Evolutionary conservation across 2,888 invertebrate species (phyloP).

Genomic region (Ectobius pallidus): DNA sequence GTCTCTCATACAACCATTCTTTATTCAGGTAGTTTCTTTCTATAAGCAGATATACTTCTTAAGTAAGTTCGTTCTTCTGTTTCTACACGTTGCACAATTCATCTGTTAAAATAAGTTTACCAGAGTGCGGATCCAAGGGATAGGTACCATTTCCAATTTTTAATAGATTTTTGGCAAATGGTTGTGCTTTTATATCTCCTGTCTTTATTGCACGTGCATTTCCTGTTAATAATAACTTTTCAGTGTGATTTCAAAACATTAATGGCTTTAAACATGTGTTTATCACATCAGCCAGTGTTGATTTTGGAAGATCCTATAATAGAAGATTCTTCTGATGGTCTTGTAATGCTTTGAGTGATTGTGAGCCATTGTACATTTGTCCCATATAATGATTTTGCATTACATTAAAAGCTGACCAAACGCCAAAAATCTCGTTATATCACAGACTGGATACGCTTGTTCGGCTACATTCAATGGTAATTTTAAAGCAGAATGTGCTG

Average conservation of each 20-base stretch:
- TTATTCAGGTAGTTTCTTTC: conserved; percentile 20
- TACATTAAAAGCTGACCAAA: conserved; percentile 6
- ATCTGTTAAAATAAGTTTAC: background rate
- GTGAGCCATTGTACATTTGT: background rate
- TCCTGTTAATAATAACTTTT: too few species aligned
- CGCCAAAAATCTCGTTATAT: background rate
- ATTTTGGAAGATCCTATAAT: background rate
- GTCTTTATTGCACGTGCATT: background rate
- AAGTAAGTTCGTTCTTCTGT: background rate
- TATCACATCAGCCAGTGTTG: background rate
- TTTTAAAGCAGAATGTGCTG: conserved; percentile 2
- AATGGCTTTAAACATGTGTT: too few species aligned
- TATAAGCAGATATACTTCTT: background rate
- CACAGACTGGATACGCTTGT: conserved; percentile 4
- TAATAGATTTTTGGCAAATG: background rate
- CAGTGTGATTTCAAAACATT: too few species aligned
- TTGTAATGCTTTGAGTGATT: background rate
- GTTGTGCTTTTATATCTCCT: conserved; percentile 4
- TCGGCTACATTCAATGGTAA: conserved; percentile 5
- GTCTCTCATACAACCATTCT: conserved; percentile 9
- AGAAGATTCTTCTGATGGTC: background rate
- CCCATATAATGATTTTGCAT: conserved; percentile 12
- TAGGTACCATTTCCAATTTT: conserved; percentile 15
- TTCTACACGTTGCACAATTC: conserved; percentile 2
- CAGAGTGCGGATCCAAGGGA: background rate